Percentiles rank a stretch among this genome's conserved stretches.
Evolutionary conservation across 2,797 vertebrate genomes (phyloP).

Genomic region (Propithecus perrieri): DNA sequence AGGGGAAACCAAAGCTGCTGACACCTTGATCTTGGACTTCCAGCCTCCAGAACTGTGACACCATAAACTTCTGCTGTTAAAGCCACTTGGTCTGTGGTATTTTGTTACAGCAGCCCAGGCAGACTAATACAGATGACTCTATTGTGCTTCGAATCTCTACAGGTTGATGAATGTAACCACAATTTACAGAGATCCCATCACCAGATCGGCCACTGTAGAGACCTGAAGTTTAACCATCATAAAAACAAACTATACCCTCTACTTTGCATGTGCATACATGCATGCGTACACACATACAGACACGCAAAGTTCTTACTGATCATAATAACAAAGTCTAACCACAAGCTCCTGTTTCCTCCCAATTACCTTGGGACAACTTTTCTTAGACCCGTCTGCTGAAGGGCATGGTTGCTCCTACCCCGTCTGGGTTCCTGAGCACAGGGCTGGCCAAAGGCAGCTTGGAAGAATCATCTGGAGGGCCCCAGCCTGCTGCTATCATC

Average conservation of each 20-base stretch:
- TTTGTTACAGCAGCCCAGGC: neutral
- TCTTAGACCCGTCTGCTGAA: neutral
- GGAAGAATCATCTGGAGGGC: neutral
- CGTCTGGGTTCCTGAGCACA: neutral
- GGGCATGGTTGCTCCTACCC: too few species aligned
- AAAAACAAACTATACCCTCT: neutral
- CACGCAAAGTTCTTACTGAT: too few species aligned
- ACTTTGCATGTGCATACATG: fast-evolving
- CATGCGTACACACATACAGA: too few species aligned
- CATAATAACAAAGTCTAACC: neutral
- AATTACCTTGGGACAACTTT: neutral
- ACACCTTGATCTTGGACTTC: neutral
- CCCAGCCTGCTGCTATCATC: neutral
- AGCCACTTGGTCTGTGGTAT: neutral
- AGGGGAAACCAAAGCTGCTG: neutral
- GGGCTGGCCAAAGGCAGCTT: neutral
- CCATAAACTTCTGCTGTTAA: neutral
- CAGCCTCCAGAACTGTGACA: neutral
- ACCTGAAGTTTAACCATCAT: neutral
- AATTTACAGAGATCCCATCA: neutral
- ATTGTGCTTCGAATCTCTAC: neutral
- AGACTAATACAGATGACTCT: neutral
- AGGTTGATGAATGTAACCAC: neutral
- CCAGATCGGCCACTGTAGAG: neutral
- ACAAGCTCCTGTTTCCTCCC: neutral